A percentile compares a stretch with the other conserved stretches of the same genome.
These are phyloP conservation scores for Sebastiscus albofasciatus DNA, from an alignment of 2,797 vertebrate species.

Conservation along the genomic window DNA sequence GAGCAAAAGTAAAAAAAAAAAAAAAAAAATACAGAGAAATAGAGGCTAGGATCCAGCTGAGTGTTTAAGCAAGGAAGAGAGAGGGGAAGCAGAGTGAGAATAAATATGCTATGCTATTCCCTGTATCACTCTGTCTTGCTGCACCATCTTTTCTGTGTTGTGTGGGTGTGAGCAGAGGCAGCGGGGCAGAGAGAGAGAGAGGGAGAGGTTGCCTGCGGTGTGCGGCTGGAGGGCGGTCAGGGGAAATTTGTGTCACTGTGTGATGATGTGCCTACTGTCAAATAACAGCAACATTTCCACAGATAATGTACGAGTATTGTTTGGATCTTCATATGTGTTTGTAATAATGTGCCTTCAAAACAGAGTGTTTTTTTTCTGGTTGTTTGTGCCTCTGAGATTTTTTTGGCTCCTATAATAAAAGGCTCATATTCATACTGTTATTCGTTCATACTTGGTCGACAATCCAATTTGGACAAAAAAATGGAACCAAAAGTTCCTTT, in stretches of 20 bases:
- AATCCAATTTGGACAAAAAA: background rate
- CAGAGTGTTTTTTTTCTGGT: background rate
- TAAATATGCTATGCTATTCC: constrained; percentile 42
- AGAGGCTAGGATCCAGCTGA: constrained; percentile 51
- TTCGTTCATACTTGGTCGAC: background rate
- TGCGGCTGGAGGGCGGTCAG: constrained; percentile 1
- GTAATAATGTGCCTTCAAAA: background rate
- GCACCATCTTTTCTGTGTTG: constrained; percentile 14
- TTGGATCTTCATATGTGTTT: constrained; percentile 6
- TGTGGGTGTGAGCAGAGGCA: constrained; percentile 43
- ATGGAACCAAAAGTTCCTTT: background rate
- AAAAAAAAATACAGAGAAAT: constrained; percentile 19
- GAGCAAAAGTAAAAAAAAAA: constrained; percentile 27
- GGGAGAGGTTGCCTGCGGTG: constrained; percentile 21
- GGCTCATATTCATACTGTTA: background rate
- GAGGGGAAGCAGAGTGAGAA: constrained; percentile 51
- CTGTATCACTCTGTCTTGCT: constrained; percentile 21
- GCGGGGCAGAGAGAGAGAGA: background rate
- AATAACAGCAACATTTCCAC: constrained; percentile 11
- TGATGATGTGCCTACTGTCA: constrained; percentile 7
- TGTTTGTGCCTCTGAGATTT: background rate
- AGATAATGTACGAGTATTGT: background rate
- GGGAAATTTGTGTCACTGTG: constrained; percentile 29
- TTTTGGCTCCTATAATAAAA: background rate
- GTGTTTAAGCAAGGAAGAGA: constrained; percentile 50